phyloP scores from a whole-genome alignment of 2,888 invertebrate species.

The Thera obeliscata region DNA sequence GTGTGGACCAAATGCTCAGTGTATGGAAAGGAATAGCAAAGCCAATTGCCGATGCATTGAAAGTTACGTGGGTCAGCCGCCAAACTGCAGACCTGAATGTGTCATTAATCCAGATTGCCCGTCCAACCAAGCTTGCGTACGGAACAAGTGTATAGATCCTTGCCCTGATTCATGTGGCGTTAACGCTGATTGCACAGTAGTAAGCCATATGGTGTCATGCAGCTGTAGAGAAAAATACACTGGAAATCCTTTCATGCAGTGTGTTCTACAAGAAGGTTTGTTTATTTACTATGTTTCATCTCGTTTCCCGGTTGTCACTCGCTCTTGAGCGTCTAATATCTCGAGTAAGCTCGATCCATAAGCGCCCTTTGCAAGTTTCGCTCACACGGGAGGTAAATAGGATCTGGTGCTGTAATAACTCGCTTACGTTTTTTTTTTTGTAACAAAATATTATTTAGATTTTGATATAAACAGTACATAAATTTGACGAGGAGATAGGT shows the following conservation, averaged over 20 bases:
- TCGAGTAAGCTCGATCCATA: too few species aligned
- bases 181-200: slow-evolving; percentile 91
- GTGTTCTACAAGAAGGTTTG: slow-evolving; percentile 85
- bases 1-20: slow-evolving; percentile 92
- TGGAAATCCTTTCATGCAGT: slow-evolving; percentile 93
- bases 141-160: slow-evolving; percentile 92
- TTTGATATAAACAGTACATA: too few species aligned
- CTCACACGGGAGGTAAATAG: too few species aligned
- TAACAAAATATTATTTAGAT: too few species aligned
- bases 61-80: slow-evolving; percentile 91
- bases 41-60: slow-evolving; percentile 91
- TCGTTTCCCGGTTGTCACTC: too few species aligned
- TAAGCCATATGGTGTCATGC: slow-evolving; percentile 92
- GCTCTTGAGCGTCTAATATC: too few species aligned
- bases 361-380: too few species aligned
- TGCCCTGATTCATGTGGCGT: slow-evolving; percentile 93
- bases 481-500: too few species aligned
- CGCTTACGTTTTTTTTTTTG: too few species aligned
- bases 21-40: slow-evolving; percentile 86
- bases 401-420: too few species aligned
- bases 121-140: slow-evolving; percentile 90
- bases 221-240: slow-evolving; percentile 90
- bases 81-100: slow-evolving; percentile 93
- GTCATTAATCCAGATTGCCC: slow-evolving; percentile 92
- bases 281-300: neutral